Evolutionary conservation across 64 coral and sea anemone genomes (phyloP), one percentile per base, ranked within the genome.

Genomic region (Dendronephthya gigantea): DNA sequence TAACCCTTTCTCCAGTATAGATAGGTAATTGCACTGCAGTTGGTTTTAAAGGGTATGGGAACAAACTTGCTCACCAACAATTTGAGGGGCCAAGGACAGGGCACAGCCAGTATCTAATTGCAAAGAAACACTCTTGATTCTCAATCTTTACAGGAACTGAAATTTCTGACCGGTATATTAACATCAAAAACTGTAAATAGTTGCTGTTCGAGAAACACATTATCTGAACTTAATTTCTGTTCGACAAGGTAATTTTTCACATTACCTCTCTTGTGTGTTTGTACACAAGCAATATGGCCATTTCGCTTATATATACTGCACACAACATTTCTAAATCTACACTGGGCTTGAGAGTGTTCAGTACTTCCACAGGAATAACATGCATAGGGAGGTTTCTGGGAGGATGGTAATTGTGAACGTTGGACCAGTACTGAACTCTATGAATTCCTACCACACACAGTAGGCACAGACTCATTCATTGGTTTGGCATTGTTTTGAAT

Each of bases 91-190:
- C 4, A 84, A 56, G 39, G 74, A 86, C 62, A 90, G 50, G 23
- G 84, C 89, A 90, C 84, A 90, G 16, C 89, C 45, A 83, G 90
- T 92, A 28, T 85, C 90, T 92, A 92, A 92, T 83, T 88, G 85
- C 83, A 88, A 88, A n/a, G 35, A 39, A 82, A 45, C 66, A 88
- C 88, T 29, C 11, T 31, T 50, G 79, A 59, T 84, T 82, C 28
- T 85, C 68, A 59, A 85, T 92, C 30, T 88, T 88, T 3, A 88
- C 47, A 22, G 34, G 40, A 70, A 84, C 43, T 84, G 58, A 91
- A 87, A 91, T 84, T 91, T 91, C 85, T 68, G 85, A 91, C 48
- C 81, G 87, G 40, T 51, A 66, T 51, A 85, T 86, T 69, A 35
- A 86, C 79, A 39, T 58, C 79, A 59, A 19, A 83, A 19, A 62